Percentiles rank a stretch among this genome's conserved stretches.
phyloP scores from a whole-genome alignment of 2,797 vertebrate genomes.

The Philypnodon macrostomus region DNA sequence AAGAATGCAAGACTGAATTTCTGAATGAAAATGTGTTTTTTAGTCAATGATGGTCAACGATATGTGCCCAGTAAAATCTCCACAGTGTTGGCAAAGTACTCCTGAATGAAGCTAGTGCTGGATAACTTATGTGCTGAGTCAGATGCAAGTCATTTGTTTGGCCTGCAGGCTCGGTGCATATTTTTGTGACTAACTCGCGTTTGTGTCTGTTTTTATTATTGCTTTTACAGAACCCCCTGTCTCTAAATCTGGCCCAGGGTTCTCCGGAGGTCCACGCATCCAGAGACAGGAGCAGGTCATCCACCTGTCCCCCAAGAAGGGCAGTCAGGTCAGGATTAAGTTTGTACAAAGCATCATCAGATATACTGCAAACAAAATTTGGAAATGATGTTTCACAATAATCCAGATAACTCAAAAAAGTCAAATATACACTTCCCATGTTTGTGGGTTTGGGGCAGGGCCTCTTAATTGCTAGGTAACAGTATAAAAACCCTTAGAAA shows the following conservation, averaged over 20 bases:
- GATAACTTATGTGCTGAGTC: conserved; percentile 17
- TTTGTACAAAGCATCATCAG: not conserved
- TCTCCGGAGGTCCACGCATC: conserved; percentile 91
- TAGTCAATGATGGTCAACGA: conserved; percentile 6
- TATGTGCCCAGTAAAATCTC: conserved; percentile 14
- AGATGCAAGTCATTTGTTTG: conserved; percentile 25
- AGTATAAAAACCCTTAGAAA: too few species aligned
- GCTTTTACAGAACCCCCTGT: conserved; percentile 84
- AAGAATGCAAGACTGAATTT: too few species aligned
- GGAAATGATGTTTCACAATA: too few species aligned
- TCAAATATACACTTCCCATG: too few species aligned
- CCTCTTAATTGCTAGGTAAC: too few species aligned
- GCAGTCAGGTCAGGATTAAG: conserved; percentile 84
- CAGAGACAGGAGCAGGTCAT: conserved; percentile 96
- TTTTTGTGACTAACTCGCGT: conserved; percentile 22
- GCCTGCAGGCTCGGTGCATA: conserved; percentile 19
- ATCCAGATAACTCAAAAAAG: too few species aligned
- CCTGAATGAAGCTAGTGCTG: conserved; percentile 15
- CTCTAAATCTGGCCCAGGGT: conserved; percentile 82
- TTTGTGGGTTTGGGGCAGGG: too few species aligned
- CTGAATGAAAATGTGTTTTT: too few species aligned
- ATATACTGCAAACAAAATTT: too few species aligned
- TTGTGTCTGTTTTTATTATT: conserved; percentile 46
- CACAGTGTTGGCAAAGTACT: conserved; percentile 23
- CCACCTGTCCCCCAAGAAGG: conserved; percentile 94